These are phyloP conservation scores for Cerastis leucographa DNA, from an alignment of 2,888 invertebrate genomes.

Conservation along the genomic window DNA sequence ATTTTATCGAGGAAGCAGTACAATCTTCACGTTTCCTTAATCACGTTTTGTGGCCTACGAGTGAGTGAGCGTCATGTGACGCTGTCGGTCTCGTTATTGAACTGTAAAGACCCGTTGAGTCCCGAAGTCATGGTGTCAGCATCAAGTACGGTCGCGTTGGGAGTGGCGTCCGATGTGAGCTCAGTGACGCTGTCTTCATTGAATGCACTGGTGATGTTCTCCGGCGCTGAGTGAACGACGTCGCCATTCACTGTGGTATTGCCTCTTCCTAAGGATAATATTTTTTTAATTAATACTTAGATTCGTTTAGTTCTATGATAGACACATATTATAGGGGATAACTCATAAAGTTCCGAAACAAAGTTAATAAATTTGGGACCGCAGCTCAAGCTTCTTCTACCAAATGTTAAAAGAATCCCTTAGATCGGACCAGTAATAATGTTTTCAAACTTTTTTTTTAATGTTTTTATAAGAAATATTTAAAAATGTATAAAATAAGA, in stretches of 20 bases:
- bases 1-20: constrained; percentile 24
- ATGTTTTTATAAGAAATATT: no score
- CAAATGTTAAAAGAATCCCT: no score
- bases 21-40: constrained; percentile 46
- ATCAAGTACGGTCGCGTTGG: constrained; percentile 36
- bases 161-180: constrained; percentile 50
- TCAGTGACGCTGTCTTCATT: constrained; percentile 60
- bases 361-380: no score
- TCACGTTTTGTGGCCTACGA: constrained; percentile 42
- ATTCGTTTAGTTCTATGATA: neutral
- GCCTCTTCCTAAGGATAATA: constrained; percentile 85
- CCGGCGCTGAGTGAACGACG: constrained; percentile 67
- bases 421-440: no score
- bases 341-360: no score
- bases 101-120: constrained; percentile 47
- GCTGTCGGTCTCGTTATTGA: constrained; percentile 63
- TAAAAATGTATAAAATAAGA: no score
- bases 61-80: constrained; percentile 74
- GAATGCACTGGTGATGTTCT: constrained; percentile 67
- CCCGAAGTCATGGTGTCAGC: constrained; percentile 28
- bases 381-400: no score
- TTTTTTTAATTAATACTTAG: constrained; percentile 11
- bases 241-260: constrained; percentile 84
- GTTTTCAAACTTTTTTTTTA: no score
- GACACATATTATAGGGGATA: no score